A percentile compares a stretch with the other conserved stretches of the same genome.
Conservation (phyloP, 1,140 invertebrate species). For the Zaprionus camerounensis region DNA sequence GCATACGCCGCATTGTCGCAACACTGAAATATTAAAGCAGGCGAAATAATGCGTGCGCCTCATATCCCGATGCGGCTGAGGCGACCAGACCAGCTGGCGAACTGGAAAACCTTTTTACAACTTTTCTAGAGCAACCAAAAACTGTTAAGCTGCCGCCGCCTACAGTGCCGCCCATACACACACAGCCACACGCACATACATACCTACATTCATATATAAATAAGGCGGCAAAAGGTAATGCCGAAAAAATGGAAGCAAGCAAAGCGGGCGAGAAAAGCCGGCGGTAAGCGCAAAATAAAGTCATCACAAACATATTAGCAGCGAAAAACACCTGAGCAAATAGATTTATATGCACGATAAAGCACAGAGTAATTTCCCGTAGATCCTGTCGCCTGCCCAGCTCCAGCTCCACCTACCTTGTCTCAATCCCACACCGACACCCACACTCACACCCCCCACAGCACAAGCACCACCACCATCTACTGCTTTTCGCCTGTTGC, state of each 20-base stretch:
- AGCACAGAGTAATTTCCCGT: constrained; percentile 82
- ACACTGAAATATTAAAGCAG: constrained; percentile 62
- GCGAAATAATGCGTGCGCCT: constrained; percentile 35
- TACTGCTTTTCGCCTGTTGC: constrained; percentile 64
- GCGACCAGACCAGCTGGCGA: constrained; percentile 62
- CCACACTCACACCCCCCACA: too few species aligned
- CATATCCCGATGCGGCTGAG: background rate
- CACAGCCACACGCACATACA: constrained; percentile 8
- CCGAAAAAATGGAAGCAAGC: constrained; percentile 38
- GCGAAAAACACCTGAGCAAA: constrained; percentile 83
- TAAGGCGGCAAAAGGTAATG: constrained; percentile 59
- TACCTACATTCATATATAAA: constrained; percentile 52
- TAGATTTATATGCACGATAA: constrained; percentile 83
- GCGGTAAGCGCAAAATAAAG: constrained; percentile 82
- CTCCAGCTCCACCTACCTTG: background rate
- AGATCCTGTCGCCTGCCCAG: constrained; percentile 75
- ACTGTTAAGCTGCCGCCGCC: constrained; percentile 56
- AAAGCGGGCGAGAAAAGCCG: constrained; percentile 65
- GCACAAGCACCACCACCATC: background rate
- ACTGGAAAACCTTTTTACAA: constrained; percentile 75
- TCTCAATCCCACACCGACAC: background rate
- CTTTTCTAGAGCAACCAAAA: constrained; percentile 60
- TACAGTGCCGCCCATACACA: background rate
- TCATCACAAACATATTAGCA: constrained; percentile 83
- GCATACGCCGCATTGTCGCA: constrained; percentile 59